Evolutionary conservation across 1,140 invertebrate species (phyloP).

Genomic region (Fragariocoptes setiger): DNA sequence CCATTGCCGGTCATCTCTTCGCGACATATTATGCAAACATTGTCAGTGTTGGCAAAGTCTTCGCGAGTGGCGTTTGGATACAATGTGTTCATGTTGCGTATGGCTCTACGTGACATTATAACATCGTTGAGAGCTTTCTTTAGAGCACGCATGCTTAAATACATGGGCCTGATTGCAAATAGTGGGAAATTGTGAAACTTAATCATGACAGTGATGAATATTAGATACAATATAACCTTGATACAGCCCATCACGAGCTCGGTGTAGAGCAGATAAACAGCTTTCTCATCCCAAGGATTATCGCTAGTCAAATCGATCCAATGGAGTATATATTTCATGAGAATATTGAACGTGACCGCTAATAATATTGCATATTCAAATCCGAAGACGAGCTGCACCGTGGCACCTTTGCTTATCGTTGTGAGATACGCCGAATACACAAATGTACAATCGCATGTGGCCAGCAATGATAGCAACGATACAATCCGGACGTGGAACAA

Average conservation of each 20-base stretch:
- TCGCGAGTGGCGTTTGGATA: constrained; percentile 77
- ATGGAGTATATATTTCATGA: constrained; percentile 80
- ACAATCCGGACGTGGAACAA: constrained; percentile 76
- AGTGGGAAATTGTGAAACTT: constrained; percentile 84
- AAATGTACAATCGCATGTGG: constrained; percentile 51
- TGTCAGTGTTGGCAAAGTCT: constrained; percentile 70
- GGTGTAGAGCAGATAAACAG: constrained; percentile 78
- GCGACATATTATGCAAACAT: constrained; percentile 94
- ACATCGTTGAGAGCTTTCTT: constrained; percentile 95
- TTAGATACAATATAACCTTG: constrained; percentile 63
- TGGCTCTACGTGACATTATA: constrained; percentile 73
- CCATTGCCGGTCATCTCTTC: constrained; percentile 38
- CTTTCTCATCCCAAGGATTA: constrained; percentile 96
- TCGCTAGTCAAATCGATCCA: constrained; percentile 72
- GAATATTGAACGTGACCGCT: constrained; percentile 68
- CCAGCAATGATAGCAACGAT: constrained; percentile 41
- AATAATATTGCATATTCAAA: constrained; percentile 95
- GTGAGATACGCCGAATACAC: constrained; percentile 76
- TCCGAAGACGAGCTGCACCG: constrained; percentile 91
- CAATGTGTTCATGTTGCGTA: constrained; percentile 87
- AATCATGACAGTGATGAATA: constrained; percentile 86
- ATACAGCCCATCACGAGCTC: constrained; percentile 58
- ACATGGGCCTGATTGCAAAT: constrained; percentile 95
- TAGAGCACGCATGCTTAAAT: constrained; percentile 82
- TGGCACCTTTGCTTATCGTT: constrained; percentile 71